phyloP scores from a whole-genome alignment of 1,140 invertebrate species.

The Drosophila baimaii region DNA sequence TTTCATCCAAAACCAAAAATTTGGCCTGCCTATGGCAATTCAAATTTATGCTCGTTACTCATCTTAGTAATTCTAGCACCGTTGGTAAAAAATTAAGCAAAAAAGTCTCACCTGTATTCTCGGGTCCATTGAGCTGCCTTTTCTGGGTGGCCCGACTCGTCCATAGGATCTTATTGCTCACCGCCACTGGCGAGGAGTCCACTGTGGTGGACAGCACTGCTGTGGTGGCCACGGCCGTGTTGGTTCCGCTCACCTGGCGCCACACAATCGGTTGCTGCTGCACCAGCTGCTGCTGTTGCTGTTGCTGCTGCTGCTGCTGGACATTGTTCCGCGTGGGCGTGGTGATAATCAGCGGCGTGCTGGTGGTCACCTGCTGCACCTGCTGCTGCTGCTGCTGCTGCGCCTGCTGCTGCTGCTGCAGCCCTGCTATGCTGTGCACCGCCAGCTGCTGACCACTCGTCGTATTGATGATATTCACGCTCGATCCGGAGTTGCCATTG shows the following conservation, averaged over 20 bases:
- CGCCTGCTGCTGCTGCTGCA: slow-evolving; percentile 63
- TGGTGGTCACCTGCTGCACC: slow-evolving; percentile 49
- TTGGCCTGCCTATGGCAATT: too few relatives aligned
- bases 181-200: slow-evolving; percentile 62
- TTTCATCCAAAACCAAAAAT: too few relatives aligned
- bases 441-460: slow-evolving; percentile 78
- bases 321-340: slow-evolving; percentile 69
- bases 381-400: slow-evolving; percentile 53
- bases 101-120: slow-evolving; percentile 82
- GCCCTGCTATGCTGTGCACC: slow-evolving; percentile 74
- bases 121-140: slow-evolving; percentile 76
- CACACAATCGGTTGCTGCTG: slow-evolving; percentile 74
- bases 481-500: slow-evolving; percentile 31
- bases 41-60: too few relatives aligned
- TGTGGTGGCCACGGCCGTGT: slow-evolving; percentile 71
- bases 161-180: slow-evolving; percentile 78
- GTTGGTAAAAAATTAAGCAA: too few relatives aligned
- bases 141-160: slow-evolving; percentile 73
- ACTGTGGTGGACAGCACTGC: slow-evolving; percentile 64
- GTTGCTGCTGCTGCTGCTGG: slow-evolving; percentile 67
- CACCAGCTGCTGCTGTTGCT: slow-evolving; percentile 60
- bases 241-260: slow-evolving; percentile 77
- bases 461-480: slow-evolving; percentile 80
- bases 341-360: slow-evolving; percentile 70
- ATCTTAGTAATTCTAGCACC: too few relatives aligned